Evolutionary conservation across 2,113 vertebrate genomes (phyloP), one percentile per base, ranked within the genome.

Genomic region (Chaenocephalus aceratus): DNA sequence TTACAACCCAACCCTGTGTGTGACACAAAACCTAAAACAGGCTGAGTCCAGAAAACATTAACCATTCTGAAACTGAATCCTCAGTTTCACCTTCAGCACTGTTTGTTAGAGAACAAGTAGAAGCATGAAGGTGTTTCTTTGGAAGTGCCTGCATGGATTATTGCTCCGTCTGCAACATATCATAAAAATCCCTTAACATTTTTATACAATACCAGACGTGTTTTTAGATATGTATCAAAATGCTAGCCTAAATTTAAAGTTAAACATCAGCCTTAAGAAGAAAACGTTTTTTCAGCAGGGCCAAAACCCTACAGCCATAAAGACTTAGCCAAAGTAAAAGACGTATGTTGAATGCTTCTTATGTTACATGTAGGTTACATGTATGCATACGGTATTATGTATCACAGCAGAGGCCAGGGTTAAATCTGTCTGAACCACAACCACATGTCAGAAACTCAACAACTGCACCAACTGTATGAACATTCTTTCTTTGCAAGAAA

Each of bases 11-110:
- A 21, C 21, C 21, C 21, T 21, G 21, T 70, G 81, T 75, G 82
- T 77, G 74, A 81, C 75, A 49, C 59, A 76, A 86, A 81, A 80
- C 72, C 34, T 48, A 78, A 87, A 86, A 82, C 73, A 68, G 53
- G 59, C 26, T 21, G 23, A 68, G 70, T 86, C 52, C 67, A 77
- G 81, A 76, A 83, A 23, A 76, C 58, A 80, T 83, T 70, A 85
- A 69, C 79, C 41, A 73, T 49, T 59, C 56, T 62, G n/a, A n/a
- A n/a, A n/a, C n/a, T n/a, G 57, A 79, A 83, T 83, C 52, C 45
- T 61, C 21, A 16, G 54, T 73, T 79, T 90, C 80, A 76, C 66
- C 75, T 61, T 71, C 66, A 49, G 74, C 49, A 44, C 12, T 5
- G 49, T 77, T 80, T 57, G 58, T 60, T 51, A 23, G 53, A 60